Evolutionary conservation across 2,888 invertebrate species (phyloP).

Genomic region (Scaeva pyrastri): DNA sequence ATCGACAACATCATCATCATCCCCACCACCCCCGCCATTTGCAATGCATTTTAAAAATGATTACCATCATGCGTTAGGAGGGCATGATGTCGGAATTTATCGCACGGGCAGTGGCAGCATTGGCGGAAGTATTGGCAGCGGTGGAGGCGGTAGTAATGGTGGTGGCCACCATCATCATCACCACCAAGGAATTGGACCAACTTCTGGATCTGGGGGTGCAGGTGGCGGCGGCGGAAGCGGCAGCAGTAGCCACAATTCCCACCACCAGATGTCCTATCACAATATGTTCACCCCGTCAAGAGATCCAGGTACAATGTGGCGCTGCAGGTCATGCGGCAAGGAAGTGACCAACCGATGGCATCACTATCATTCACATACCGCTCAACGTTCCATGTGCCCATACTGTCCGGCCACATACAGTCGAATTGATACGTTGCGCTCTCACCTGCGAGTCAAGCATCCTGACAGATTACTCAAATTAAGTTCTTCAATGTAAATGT

Average conservation of each 20-base stretch:
- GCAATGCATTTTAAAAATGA: slow-evolving; percentile 83
- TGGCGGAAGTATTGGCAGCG: slow-evolving; percentile 76
- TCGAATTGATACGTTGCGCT: slow-evolving; percentile 93
- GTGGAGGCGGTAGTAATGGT: slow-evolving; percentile 73
- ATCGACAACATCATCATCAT: slow-evolving; percentile 81
- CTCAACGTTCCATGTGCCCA: slow-evolving; percentile 91
- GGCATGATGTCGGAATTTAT: slow-evolving; percentile 74
- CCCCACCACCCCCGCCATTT: slow-evolving; percentile 82
- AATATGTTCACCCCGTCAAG: slow-evolving; percentile 92
- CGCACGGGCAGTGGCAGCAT: slow-evolving; percentile 77
- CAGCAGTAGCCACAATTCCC: slow-evolving; percentile 80
- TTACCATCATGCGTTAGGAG: slow-evolving; percentile 79
- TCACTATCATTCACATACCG: slow-evolving; percentile 93
- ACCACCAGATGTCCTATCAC: slow-evolving; percentile 89
- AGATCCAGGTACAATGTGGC: slow-evolving; percentile 90
- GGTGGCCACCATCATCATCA: slow-evolving; percentile 77
- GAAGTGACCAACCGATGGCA: slow-evolving; percentile 95
- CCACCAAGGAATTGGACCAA: slow-evolving; percentile 66
- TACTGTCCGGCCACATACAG: slow-evolving; percentile 94
- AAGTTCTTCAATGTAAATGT: slow-evolving; percentile 81
- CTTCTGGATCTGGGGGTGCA: slow-evolving; percentile 77
- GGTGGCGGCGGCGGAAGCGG: slow-evolving; percentile 38
- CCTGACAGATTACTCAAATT: slow-evolving; percentile 83
- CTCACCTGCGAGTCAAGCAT: slow-evolving; percentile 92
- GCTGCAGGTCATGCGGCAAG: slow-evolving; percentile 92